Evolutionary conservation across 2,113 vertebrate species (phyloP).

Genomic region (Gopherus flavomarginatus): DNA sequence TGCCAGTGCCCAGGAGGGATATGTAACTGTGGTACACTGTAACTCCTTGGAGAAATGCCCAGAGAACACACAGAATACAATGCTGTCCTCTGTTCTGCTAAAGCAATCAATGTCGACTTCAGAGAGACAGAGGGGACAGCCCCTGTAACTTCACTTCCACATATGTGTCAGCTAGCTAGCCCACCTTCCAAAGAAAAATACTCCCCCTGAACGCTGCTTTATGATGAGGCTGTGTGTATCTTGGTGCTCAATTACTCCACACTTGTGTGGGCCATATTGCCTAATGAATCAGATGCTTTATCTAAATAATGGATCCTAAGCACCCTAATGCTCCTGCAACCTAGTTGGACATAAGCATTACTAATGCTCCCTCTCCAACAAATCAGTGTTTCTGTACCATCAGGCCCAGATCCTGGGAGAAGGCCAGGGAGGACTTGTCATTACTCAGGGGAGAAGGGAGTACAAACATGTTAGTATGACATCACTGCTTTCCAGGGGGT

Average conservation of each 20-base stretch:
- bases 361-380: conserved; percentile 60
- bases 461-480: conserved; percentile 13
- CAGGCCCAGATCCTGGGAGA: conserved; percentile 51
- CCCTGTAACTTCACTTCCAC: conserved; percentile 40
- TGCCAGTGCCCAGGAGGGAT: neutral
- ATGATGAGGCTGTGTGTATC: conserved; percentile 47
- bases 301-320: conserved; percentile 71
- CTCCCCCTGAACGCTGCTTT: conserved; percentile 32
- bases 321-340: conserved; percentile 65
- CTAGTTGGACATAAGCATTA: conserved; percentile 59
- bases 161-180: neutral
- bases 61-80: neutral
- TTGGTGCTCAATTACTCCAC: conserved; percentile 59
- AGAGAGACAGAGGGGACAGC: neutral
- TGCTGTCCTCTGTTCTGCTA: neutral
- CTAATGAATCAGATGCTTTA: conserved; percentile 60
- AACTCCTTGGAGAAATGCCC: neutral
- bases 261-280: conserved; percentile 46
- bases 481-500: conserved; percentile 63
- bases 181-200: conserved; percentile 69
- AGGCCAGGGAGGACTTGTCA: conserved; percentile 31
- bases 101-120: neutral
- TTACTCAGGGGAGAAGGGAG: conserved; percentile 51
- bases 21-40: neutral
- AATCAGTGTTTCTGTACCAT: conserved; percentile 61